phyloP scores from a whole-genome alignment of 1,140 invertebrate genomes.

The Pomacea maculata region DNA sequence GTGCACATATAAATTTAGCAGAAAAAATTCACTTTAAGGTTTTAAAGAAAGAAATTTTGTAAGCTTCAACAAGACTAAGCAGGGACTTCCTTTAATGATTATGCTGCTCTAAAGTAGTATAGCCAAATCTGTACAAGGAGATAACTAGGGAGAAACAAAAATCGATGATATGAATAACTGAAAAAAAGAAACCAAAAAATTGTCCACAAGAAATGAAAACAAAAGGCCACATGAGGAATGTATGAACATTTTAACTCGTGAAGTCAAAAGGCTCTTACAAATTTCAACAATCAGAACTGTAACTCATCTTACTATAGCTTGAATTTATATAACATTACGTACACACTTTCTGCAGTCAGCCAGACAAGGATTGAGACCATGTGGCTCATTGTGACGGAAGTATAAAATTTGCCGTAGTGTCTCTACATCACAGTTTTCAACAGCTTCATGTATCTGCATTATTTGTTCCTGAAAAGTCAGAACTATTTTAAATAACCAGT shows the following conservation, averaged over 20 bases:
- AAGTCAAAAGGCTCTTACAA: no score
- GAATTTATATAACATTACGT: background rate
- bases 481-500: no score
- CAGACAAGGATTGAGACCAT: slow-evolving; percentile 32
- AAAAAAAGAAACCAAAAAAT: background rate
- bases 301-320: background rate
- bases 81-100: no score
- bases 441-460: slow-evolving; percentile 34
- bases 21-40: no score
- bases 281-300: background rate
- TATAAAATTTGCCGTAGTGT: slow-evolving; percentile 36
- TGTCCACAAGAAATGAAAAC: background rate
- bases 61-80: no score
- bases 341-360: slow-evolving; percentile 40
- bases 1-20: no score
- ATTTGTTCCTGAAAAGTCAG: slow-evolving; percentile 28
- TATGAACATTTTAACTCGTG: background rate
- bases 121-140: no score
- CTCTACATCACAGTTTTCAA: slow-evolving; percentile 37
- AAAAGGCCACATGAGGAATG: background rate
- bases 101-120: no score
- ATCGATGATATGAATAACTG: no score
- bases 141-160: no score
- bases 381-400: slow-evolving; percentile 31
- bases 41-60: no score